Conservation (phyloP, 2,113 vertebrate genomes). For the Sinocyclocheilus grahami region DNA sequence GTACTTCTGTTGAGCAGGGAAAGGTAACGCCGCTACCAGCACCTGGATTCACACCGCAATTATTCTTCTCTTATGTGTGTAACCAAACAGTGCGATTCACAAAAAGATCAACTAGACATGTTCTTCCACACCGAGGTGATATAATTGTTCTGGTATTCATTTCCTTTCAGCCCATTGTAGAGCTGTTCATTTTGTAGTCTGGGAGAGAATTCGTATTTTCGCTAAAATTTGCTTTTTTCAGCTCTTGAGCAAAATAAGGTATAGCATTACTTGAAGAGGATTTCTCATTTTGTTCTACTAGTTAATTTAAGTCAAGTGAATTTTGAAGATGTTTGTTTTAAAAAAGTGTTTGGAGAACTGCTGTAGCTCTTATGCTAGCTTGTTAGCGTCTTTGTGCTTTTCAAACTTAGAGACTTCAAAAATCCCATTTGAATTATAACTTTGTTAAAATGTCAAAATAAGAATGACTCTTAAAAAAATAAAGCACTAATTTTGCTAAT, state of each 20-base stretch:
- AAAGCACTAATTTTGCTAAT: background rate
- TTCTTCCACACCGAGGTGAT: constrained; percentile 11
- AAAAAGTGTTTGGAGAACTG: too few species aligned
- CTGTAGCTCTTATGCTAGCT: background rate
- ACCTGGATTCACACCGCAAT: constrained; percentile 7
- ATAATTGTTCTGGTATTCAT: constrained; percentile 8
- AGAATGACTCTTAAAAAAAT: background rate
- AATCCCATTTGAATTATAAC: background rate
- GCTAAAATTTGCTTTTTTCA: background rate
- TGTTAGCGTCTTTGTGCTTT: background rate
- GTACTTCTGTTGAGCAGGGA: constrained; percentile 40
- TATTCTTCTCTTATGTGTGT: constrained; percentile 15
- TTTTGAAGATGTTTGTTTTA: background rate
- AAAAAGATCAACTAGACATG: constrained; percentile 23
- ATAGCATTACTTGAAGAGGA: background rate
- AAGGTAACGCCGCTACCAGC: background rate
- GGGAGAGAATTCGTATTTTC: background rate
- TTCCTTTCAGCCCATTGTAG: constrained; percentile 10
- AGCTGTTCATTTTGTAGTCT: background rate
- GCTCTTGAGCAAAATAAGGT: background rate
- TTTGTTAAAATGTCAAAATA: background rate
- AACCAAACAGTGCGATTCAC: background rate
- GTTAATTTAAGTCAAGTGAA: background rate
- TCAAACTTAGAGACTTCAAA: background rate
- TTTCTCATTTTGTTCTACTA: background rate